A percentile compares a stretch with the other conserved stretches of the same genome.
phyloP scores from a whole-genome alignment of 2,113 vertebrate species.

The Megatriorchis doriae region DNA sequence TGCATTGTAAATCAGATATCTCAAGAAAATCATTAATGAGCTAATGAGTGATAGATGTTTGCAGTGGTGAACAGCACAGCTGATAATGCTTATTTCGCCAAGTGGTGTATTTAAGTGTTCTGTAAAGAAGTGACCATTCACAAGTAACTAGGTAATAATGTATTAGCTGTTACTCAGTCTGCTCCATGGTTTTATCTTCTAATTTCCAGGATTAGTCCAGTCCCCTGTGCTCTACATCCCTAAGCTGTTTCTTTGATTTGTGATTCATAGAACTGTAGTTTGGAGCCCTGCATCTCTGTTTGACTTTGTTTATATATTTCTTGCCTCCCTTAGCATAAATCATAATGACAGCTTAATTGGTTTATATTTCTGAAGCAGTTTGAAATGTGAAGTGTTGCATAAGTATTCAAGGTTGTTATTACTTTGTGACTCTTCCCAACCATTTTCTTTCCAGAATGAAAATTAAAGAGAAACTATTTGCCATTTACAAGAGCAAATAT shows the following conservation, averaged over 20 bases:
- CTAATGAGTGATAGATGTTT: neutral
- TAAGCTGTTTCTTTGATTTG: neutral
- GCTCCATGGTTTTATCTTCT: neutral
- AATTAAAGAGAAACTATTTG: conserved; percentile 30
- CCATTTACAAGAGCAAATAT: conserved; percentile 23
- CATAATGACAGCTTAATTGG: conserved; percentile 56
- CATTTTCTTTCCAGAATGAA: conserved; percentile 18
- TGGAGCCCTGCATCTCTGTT: neutral
- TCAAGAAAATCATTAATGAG: conserved; percentile 20
- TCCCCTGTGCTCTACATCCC: neutral
- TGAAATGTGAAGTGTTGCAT: conserved; percentile 30
- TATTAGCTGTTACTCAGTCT: neutral
- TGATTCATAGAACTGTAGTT: neutral
- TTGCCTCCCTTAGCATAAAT: conserved; percentile 43
- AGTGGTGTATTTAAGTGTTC: neutral
- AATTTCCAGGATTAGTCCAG: neutral
- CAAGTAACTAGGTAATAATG: neutral
- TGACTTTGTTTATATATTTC: conserved; percentile 51
- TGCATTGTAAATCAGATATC: conserved; percentile 31
- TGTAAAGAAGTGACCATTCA: neutral
- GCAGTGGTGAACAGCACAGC: neutral
- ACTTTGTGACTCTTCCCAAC: conserved; percentile 21
- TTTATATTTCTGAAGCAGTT: conserved; percentile 42
- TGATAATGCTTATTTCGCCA: neutral
- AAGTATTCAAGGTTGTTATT: conserved; percentile 45